phyloP scores from a whole-genome alignment of 2,797 vertebrate genomes.

The Miichthys miiuy region DNA sequence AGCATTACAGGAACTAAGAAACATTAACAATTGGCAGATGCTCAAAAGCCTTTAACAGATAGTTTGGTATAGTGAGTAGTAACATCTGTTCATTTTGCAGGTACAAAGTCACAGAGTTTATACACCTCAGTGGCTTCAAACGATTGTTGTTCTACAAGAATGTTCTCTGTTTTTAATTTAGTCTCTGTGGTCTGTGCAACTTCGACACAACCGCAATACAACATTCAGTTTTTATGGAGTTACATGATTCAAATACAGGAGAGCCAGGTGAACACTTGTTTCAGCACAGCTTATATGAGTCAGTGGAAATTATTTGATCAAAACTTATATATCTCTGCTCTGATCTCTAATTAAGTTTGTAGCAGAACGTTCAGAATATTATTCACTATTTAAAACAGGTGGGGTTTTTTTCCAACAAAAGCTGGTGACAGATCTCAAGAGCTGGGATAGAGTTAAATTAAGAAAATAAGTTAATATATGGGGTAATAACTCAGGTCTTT shows the following conservation, averaged over 20 bases:
- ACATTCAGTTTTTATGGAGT: not conserved
- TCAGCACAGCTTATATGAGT: constrained; percentile 28
- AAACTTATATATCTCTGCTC: constrained; percentile 22
- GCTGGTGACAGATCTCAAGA: no score
- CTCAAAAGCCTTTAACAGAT: not conserved
- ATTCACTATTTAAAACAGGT: constrained; percentile 11
- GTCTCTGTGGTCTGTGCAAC: not conserved
- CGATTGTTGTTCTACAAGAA: constrained; percentile 12
- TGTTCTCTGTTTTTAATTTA: constrained; percentile 1
- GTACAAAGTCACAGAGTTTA: not conserved
- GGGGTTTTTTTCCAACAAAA: no score
- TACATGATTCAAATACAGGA: not conserved
- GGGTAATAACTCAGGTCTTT: not conserved
- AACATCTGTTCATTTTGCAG: constrained; percentile 2
- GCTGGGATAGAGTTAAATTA: not conserved
- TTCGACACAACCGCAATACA: not conserved
- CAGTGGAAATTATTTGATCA: constrained; percentile 25
- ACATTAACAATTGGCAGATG: not conserved
- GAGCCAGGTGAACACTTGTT: not conserved
- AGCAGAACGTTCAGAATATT: constrained; percentile 14
- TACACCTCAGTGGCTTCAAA: not conserved
- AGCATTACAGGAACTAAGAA: not conserved
- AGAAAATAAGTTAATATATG: not conserved
- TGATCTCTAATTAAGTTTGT: constrained; percentile 24
- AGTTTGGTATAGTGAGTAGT: not conserved